Evolutionary conservation across 1,140 invertebrate genomes (phyloP).

Genomic region (Vanessa tameamea): DNA sequence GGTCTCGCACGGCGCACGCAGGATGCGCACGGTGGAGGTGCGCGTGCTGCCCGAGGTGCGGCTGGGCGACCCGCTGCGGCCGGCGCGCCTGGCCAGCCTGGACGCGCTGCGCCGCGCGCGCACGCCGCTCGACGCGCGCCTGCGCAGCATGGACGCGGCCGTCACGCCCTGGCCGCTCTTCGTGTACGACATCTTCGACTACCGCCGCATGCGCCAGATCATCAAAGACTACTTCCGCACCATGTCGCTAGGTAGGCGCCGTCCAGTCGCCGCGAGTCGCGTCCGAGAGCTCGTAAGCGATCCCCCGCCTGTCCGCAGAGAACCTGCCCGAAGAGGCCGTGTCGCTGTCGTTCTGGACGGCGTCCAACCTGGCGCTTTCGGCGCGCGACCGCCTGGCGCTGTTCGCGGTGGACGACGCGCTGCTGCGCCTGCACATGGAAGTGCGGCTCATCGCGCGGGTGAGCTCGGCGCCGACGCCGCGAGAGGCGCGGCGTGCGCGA

Average conservation of each 20-base stretch:
- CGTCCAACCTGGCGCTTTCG: slow-evolving; percentile 86
- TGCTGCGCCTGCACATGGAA: slow-evolving; percentile 84
- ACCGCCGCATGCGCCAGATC: slow-evolving; percentile 55
- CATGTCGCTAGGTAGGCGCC: slow-evolving; percentile 30
- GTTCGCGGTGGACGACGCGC: slow-evolving; percentile 84
- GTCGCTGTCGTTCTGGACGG: slow-evolving; percentile 90
- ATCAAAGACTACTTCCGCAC: slow-evolving; percentile 57
- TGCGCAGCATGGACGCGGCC: slow-evolving; percentile 74
- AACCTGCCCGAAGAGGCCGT: slow-evolving; percentile 83
- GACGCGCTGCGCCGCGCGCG: slow-evolving; percentile 45
- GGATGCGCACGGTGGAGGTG: slow-evolving; percentile 52
- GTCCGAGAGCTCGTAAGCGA: slow-evolving; percentile 82
- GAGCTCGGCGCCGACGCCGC: background rate
- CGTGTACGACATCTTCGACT: slow-evolving; percentile 87
- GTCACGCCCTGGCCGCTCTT: slow-evolving; percentile 82
- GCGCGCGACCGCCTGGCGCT: slow-evolving; percentile 83
- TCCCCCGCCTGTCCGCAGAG: slow-evolving; percentile 15
- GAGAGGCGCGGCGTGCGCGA: no score
- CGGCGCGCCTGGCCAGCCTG: slow-evolving; percentile 53
- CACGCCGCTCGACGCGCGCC: slow-evolving; percentile 36
- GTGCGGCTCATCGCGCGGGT: slow-evolving; percentile 52
- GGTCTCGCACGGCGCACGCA: slow-evolving; percentile 18
- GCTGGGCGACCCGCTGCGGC: slow-evolving; percentile 48
- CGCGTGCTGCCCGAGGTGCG: slow-evolving; percentile 55
- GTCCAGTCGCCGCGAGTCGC: slow-evolving; percentile 51